Percentiles rank a stretch among this genome's conserved stretches.
phyloP scores from a whole-genome alignment of 2,113 vertebrate species.

The Carlito syrichta region DNA sequence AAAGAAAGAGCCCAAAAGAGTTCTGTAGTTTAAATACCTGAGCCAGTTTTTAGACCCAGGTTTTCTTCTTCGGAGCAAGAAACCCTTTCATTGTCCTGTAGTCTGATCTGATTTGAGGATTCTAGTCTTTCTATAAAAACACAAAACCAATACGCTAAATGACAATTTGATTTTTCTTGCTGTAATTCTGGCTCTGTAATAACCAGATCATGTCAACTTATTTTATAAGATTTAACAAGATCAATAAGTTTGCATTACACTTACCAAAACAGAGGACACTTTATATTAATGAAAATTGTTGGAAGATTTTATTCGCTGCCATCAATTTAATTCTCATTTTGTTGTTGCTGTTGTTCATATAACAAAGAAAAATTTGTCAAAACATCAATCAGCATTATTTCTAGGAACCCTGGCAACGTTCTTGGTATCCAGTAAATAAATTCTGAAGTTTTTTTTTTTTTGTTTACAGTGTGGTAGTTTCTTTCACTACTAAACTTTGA shows the following conservation, averaged over 20 bases:
- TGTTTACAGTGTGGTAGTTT: not conserved
- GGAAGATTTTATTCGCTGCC: not conserved
- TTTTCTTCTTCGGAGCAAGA: not conserved
- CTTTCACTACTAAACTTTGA: not conserved
- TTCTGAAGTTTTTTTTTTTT: not conserved
- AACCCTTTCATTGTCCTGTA: not conserved
- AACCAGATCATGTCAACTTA: not conserved
- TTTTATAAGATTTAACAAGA: not conserved
- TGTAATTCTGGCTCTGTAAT: not conserved
- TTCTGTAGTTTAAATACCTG: not conserved
- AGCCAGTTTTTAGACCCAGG: not conserved
- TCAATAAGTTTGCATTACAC: not conserved
- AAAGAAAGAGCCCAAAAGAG: not conserved
- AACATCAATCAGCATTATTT: not conserved
- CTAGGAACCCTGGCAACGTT: not conserved
- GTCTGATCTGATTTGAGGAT: not conserved
- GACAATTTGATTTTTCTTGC: not conserved
- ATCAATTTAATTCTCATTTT: constrained; percentile 15
- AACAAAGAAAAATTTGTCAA: not conserved
- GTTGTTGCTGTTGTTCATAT: not conserved
- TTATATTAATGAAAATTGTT: constrained; percentile 9
- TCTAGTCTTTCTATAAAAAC: not conserved
- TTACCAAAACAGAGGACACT: not conserved
- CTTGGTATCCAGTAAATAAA: not conserved
- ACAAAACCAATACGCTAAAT: not conserved